Evolutionary conservation across 2,797 vertebrate species (phyloP), one percentile per base, ranked within the genome.

Genomic region (Aldrovandia affinis): DNA sequence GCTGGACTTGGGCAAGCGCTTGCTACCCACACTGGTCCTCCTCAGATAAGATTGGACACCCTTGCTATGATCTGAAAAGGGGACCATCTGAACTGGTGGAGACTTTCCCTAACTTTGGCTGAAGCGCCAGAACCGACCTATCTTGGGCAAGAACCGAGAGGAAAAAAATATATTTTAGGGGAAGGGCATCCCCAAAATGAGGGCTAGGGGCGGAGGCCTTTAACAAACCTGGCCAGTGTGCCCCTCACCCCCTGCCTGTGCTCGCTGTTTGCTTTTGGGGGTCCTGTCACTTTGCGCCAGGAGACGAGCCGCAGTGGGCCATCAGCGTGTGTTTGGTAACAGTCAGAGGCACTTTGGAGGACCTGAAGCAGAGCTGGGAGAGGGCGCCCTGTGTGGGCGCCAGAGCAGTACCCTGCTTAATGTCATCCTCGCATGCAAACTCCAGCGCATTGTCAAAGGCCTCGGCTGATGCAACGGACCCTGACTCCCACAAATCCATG

Each of bases 401-500:
- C 77, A 52, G 44, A 50, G n/a, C 25, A 9, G 12, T 3, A n/a
- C 77, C 50, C 77, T 78, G 47, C 47, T 78, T 14, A 52, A 30
- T 44, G 28, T 50, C n/a, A 28, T 50, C 44, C 10, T 54, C n/a
- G 28, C 47, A 44, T 50, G 44, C 12, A n/a, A 18, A 52, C 77
- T 28, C 77, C 47, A 12, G 44, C 25, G 39, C 70, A 42, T 57
- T 68, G 28, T 54, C 25, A 54, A 5, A 18, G 70, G 33, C 14
- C 65, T 70, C 82, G 86, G 89, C 85, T 92, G 92, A 93, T 93
- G 92, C 91, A 94, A 91, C 90, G 81, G 77, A 88, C 88, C 30
- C 91, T 92, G 81, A 83, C 89, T 87, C 80, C 86, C 20, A 9
- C 33, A 44, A 44, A 87, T 89, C 88, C 88, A 85, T 89, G 86